Evolutionary conservation across 2,888 invertebrate species (phyloP).

Genomic region (Lapara coniferarum): DNA sequence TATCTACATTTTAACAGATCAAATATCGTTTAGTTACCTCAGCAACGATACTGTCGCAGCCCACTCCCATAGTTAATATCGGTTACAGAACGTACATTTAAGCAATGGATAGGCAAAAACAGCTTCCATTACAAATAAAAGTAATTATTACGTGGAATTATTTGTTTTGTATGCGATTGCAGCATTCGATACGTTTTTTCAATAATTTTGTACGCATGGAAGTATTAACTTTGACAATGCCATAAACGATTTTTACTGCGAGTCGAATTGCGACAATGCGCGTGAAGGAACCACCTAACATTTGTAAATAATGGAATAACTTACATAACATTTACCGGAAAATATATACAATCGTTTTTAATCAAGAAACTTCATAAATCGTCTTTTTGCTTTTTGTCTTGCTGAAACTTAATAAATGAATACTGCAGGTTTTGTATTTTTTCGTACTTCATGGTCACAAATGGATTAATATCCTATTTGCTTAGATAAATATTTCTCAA

Average conservation of each 20-base stretch:
- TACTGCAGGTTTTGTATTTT: background rate
- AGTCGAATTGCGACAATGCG: slow-evolving; percentile 57
- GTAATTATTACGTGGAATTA: slow-evolving; percentile 36
- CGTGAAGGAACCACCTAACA: slow-evolving; percentile 43
- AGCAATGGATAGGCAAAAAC: slow-evolving; percentile 35
- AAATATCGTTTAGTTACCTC: slow-evolving; percentile 13
- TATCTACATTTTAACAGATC: slow-evolving; percentile 10
- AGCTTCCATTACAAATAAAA: slow-evolving; percentile 31
- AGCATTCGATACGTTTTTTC: slow-evolving; percentile 38
- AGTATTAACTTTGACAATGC: slow-evolving; percentile 46
- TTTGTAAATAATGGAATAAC: slow-evolving; percentile 18
- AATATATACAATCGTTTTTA: slow-evolving; percentile 8
- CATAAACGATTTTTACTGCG: slow-evolving; percentile 46
- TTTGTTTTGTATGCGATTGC: slow-evolving; percentile 41
- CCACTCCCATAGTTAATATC: slow-evolving; percentile 44
- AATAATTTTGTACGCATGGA: slow-evolving; percentile 56
- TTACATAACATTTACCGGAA: slow-evolving; percentile 15
- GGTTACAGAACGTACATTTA: slow-evolving; percentile 45
- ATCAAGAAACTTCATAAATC: slow-evolving; percentile 1
- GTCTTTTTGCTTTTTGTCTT: slow-evolving; percentile 3
- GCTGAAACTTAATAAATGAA: slow-evolving; percentile 3
- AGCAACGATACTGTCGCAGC: slow-evolving; percentile 29
- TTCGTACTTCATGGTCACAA: background rate
- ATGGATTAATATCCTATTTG: background rate
- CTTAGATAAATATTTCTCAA: too few species aligned